Conservation (phyloP, 2,113 vertebrate species). For the Arothron firmamentum region DNA sequence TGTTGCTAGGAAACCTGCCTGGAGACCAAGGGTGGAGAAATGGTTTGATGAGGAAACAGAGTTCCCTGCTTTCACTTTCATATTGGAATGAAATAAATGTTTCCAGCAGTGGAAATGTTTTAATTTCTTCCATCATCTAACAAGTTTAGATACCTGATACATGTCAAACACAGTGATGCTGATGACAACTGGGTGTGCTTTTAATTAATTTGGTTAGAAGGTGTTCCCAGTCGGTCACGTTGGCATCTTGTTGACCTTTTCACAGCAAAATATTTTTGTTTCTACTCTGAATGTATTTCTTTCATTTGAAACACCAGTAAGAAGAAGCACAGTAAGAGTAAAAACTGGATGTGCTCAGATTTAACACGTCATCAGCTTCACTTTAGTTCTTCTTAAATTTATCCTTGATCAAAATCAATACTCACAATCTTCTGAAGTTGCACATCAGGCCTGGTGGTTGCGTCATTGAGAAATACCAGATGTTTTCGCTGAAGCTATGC, state of each 20-base stretch:
- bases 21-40: constrained; percentile 51
- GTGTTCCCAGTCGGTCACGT: neutral
- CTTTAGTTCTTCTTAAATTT: constrained; percentile 16
- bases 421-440: constrained; percentile 26
- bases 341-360: neutral
- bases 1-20: constrained; percentile 73
- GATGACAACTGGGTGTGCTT: neutral
- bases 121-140: too few species aligned
- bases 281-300: neutral
- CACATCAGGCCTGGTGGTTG: constrained; percentile 11
- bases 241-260: constrained; percentile 21
- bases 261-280: constrained; percentile 11
- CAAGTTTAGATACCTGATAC: too few species aligned
- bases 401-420: constrained; percentile 42
- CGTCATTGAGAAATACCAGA: constrained; percentile 1
- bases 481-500: constrained; percentile 41
- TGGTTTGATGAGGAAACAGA: constrained; percentile 54
- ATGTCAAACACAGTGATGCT: neutral
- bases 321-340: neutral
- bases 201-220: constrained; percentile 4
- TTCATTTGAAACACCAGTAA: neutral
- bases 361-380: neutral
- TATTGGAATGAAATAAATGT: neutral
- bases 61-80: constrained; percentile 39
- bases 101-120: neutral